Conservation (phyloP, 2,113 vertebrate species). For the Crotalus helleri region DNA sequence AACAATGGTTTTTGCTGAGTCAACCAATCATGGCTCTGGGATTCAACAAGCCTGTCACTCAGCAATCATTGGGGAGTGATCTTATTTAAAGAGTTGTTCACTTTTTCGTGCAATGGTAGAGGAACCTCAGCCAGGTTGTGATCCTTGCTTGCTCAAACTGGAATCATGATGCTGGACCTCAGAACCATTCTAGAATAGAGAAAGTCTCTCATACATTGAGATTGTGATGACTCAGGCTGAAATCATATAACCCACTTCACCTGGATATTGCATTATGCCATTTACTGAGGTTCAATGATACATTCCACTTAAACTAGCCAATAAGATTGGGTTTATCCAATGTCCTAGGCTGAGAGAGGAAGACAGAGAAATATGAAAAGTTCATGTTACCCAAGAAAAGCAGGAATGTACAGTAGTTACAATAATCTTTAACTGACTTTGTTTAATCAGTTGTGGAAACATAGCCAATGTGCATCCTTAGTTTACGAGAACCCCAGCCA, state of each 20-base stretch:
- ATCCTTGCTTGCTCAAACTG: conserved; percentile 6
- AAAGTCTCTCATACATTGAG: conserved; percentile 16
- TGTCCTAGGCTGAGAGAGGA: neutral
- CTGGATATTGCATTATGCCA: neutral
- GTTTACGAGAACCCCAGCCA: neutral
- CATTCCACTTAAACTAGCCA: neutral
- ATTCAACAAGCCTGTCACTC: neutral
- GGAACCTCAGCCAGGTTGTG: neutral
- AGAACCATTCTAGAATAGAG: neutral
- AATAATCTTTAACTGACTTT: neutral
- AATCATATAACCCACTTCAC: neutral
- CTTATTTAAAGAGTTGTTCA: neutral
- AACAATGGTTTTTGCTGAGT: neutral
- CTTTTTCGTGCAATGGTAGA: neutral
- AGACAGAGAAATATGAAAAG: neutral
- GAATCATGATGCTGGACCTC: neutral
- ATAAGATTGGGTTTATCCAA: neutral
- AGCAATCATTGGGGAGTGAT: neutral
- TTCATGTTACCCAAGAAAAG: neutral
- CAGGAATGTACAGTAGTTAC: neutral
- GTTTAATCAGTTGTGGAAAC: neutral
- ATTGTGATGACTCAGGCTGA: neutral
- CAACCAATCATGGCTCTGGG: neutral
- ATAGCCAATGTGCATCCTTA: neutral
- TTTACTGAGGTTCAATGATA: neutral